Evolutionary conservation across 1,140 invertebrate species (phyloP), one percentile per base, ranked within the genome.

Genomic region (Heliconius himera): DNA sequence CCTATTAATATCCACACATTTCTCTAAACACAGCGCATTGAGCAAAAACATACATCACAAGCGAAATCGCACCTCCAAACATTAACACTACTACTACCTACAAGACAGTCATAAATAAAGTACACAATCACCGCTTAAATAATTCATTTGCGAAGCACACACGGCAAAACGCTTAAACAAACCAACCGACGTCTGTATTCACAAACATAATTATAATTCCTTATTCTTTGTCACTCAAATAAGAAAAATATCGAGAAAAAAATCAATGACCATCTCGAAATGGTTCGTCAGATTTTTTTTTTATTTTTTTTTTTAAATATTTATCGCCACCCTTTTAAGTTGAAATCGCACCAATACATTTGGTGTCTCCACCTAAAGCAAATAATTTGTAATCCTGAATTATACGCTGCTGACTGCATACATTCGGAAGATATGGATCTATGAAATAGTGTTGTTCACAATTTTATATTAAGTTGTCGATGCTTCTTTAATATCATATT

Each of bases 371-470:
- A 83, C 89, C 89, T 94, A 94, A 94, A 93, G 93, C 91, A 94
- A 94, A 93, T 92, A 93, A 94, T 94, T 94, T 94, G 92, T 94
- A 94, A 92, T 91, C 90, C 92, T 93, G 93, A 94, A 93, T 94
- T 94, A 93, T 94, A 89, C 89, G 89, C 91, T 89, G 93, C 91
- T 93, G 93, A 92, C 89, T 93, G 91, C 93, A 93, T 94, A 94
- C 92, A 92, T 94, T 93, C 90, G 90, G 92, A 86, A 90, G 93
- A 94, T 94, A 93, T 90, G 91, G 88, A 94, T 94, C 93, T 94
- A 89, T 90, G 90, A 87, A 88, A 76, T 54, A 92, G 87, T 82
- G 92, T 88, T 90, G 92, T 82, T 81, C 78, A 66, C 74, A 71
- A 60, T 73, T 56, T 81, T 75, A 60, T 46, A 36, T 36, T 36